These are phyloP conservation scores for Antheraea mylitta DNA, from an alignment of 1,140 invertebrate species.

Conservation along the genomic window DNA sequence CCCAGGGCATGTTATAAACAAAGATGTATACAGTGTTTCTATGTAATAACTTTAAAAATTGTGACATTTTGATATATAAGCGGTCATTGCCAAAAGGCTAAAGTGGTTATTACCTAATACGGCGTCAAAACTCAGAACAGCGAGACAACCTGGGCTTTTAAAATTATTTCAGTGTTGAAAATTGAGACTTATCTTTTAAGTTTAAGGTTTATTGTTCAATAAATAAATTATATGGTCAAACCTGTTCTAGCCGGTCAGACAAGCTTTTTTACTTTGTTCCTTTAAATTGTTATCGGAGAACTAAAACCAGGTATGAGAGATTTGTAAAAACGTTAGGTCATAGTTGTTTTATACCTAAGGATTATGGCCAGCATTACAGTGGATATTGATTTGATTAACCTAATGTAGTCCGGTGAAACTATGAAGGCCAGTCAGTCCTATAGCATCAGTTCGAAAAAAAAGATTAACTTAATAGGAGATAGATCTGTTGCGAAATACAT, in stretches of 20 bases:
- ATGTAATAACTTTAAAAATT: constrained; percentile 15
- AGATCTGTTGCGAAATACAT: too few relatives aligned
- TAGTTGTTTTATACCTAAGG: not conserved
- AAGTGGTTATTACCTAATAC: constrained; percentile 67
- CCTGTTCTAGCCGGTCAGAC: constrained; percentile 51
- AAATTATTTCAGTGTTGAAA: constrained; percentile 44
- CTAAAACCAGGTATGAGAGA: not conserved
- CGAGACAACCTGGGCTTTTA: constrained; percentile 42
- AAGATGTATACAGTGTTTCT: constrained; percentile 7
- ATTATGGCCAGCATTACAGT: not conserved
- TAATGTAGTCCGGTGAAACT: too few relatives aligned
- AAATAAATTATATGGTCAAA: constrained; percentile 33
- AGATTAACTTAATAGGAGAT: too few relatives aligned
- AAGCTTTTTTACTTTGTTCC: constrained; percentile 34
- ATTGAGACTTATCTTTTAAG: constrained; percentile 38
- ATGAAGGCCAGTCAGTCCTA: too few relatives aligned
- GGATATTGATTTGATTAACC: not conserved
- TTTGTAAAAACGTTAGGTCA: not conserved
- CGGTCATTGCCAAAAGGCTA: constrained; percentile 70
- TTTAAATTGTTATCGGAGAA: constrained; percentile 25
- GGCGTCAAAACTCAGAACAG: constrained; percentile 58
- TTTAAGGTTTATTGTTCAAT: constrained; percentile 51
- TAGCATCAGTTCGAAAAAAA: too few relatives aligned
- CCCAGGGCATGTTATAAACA: too few relatives aligned
- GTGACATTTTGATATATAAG: constrained; percentile 36